A percentile compares a stretch with the other conserved stretches of the same genome.
phyloP scores from a whole-genome alignment of 2,113 vertebrate genomes.

The Galeopterus variegatus region DNA sequence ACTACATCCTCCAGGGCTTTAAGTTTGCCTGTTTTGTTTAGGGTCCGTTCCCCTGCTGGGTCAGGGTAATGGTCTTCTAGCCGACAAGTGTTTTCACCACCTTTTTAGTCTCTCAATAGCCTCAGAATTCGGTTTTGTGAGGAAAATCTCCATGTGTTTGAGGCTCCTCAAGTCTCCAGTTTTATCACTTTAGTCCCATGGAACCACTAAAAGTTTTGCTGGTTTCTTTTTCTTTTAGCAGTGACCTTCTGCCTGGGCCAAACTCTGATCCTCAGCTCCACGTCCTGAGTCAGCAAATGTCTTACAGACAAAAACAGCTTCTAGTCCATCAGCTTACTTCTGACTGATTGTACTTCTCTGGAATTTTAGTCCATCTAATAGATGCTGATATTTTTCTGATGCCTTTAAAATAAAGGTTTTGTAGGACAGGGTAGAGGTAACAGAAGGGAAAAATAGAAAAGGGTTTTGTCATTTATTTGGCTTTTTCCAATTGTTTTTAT shows the following conservation, averaged over 20 bases:
- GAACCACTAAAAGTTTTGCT: background rate
- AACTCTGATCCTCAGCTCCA: background rate
- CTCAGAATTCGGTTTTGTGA: background rate
- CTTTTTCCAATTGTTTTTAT: background rate
- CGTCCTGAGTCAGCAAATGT: background rate
- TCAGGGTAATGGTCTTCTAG: background rate
- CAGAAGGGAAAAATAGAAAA: background rate
- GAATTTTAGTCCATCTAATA: background rate
- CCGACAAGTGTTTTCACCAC: background rate
- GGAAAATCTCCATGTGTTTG: background rate
- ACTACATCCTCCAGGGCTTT: background rate
- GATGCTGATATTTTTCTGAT: background rate
- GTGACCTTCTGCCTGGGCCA: background rate
- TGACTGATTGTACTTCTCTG: background rate
- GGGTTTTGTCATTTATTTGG: background rate
- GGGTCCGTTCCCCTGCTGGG: background rate
- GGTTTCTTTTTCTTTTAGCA: background rate
- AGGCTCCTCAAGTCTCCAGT: background rate
- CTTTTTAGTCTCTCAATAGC: background rate
- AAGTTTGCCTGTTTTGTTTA: background rate
- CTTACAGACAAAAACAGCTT: background rate
- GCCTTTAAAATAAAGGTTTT: constrained; percentile 37
- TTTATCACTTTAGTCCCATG: background rate
- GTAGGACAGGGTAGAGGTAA: background rate
- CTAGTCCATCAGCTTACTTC: background rate